Base-by-base conservation (phyloP, 2,113 vertebrate genomes). In the Eulemur macaco region DNA sequence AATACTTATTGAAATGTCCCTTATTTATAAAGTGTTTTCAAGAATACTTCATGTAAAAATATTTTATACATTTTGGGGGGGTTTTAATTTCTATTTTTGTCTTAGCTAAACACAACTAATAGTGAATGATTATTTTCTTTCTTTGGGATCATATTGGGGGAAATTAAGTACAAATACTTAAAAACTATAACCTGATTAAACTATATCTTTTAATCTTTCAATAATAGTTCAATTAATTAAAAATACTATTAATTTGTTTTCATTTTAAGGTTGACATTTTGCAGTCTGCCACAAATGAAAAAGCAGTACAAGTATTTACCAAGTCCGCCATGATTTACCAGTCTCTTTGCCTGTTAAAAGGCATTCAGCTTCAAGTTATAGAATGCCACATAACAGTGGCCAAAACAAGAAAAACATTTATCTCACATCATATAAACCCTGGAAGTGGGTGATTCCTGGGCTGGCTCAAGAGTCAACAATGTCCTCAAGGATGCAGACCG, bases 141-240 rank as follows among this genome's bases (percentile, higher is more conserved):
- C 68, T 89, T 77, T 86, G 20, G 7, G 10, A 81, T 42, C 81
- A n/a, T 31, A 42, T 18, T 27, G 1, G 12, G 63, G 23, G 25
- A 97, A 89, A 74, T 71, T 69, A 86, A 54, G 34, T 76, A n/a
- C 54, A 91, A 95, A 92, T 9, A 50, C 54, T 93, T 84, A 78
- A 94, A 93, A 71, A 39, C 42, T 42, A 76, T 54, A 58, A 86
- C 17, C 31, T 80, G 31, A 90, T 69, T 86, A 89, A 97, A 73
- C 20, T 64, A 82, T 2, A 95, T 6, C 54, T 91, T 56, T 76
- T 15, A 77, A 73, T 83, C 39, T 64, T 56, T 66, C 31, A 90
- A 78, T 12, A 77, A 7, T 74, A 20, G 54, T 25, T 89, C 47
- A 52, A 80, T 77, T n/a, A 64, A 52, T 39, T 86, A 77, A 42